Evolutionary conservation across 2,888 invertebrate species (phyloP).

Genomic region (Ochropacha duplaris): DNA sequence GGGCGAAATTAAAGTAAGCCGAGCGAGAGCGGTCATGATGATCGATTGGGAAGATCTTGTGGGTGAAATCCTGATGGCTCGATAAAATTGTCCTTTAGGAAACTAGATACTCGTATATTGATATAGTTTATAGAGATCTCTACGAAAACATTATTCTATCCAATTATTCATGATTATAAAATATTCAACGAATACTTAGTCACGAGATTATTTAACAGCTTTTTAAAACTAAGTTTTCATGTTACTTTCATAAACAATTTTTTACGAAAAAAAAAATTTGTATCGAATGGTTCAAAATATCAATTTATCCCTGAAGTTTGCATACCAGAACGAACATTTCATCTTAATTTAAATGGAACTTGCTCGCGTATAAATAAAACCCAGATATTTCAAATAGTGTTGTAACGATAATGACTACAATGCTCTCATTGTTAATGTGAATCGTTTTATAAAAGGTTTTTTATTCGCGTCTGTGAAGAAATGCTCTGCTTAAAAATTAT

Average conservation of each 20-base stretch:
- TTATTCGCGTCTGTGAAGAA: not conserved
- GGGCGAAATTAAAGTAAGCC: slow-evolving; percentile 54
- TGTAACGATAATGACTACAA: not conserved
- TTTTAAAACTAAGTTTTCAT: too few relatives aligned
- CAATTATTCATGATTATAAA: too few relatives aligned
- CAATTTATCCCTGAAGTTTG: too few relatives aligned
- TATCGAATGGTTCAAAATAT: too few relatives aligned
- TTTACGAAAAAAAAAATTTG: too few relatives aligned
- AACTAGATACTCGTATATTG: not conserved
- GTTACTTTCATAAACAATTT: too few relatives aligned
- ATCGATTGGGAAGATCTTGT: slow-evolving; percentile 31
- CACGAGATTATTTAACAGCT: too few relatives aligned
- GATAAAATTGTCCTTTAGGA: not conserved
- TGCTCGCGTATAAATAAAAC: not conserved
- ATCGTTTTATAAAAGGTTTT: not conserved
- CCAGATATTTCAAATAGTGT: not conserved
- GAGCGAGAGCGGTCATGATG: slow-evolving; percentile 43
- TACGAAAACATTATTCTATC: too few relatives aligned
- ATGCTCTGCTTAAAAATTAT: not conserved
- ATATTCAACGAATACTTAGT: too few relatives aligned
- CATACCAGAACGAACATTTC: too few relatives aligned
- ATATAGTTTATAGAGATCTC: not conserved
- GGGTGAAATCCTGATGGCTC: slow-evolving; percentile 12
- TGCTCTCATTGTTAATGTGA: not conserved
- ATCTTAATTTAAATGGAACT: too few relatives aligned